Evolutionary conservation across 2,888 invertebrate species (phyloP), one percentile per base, ranked within the genome.

Genomic region (Pyrochroa serraticornis): DNA sequence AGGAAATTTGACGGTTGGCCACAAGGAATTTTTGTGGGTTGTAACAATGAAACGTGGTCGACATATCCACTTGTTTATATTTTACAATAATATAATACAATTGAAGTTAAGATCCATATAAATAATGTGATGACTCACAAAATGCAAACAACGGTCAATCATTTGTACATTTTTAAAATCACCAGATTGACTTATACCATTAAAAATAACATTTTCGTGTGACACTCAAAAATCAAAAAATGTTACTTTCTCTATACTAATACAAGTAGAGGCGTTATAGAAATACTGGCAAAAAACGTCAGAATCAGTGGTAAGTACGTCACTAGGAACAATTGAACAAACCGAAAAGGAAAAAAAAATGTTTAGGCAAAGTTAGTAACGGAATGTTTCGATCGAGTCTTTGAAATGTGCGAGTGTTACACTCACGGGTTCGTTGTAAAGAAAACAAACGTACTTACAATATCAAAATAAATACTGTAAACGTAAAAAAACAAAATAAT

Each of bases 1-100:
- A n/a, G n/a, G n/a, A n/a, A n/a, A n/a, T n/a, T n/a, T n/a, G n/a
- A n/a, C n/a, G n/a, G n/a, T n/a, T n/a, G n/a, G n/a, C n/a, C n/a
- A n/a, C n/a, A n/a, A 22, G 22, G 22, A 22, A 3, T 5, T 22
- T 22, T 2, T 22, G 22, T 22, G 22, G 5, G 2, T 22, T 46
- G 38, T 53, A 53, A 30, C 14, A 32, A 8, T 64, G 5, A 22
- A 22, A 22, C 22, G 22, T 22, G 22, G 22, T 22, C 22, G 22
- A 68, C 63, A 67, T 72, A 71, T 75, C 63, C 71, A 72, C 69
- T 72, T 73, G 75, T 76, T 77, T 76, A 77, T 77, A 77, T 75
- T 73, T 76, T 76, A 76, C 76, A 77, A 70, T 75, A 71, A 76
- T 77, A 76, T 75, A 74, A 69, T 77, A 77, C 77, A 77, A 71